Base-by-base conservation (phyloP, 2,888 invertebrate genomes). In the Iphiclides podalirius region DNA sequence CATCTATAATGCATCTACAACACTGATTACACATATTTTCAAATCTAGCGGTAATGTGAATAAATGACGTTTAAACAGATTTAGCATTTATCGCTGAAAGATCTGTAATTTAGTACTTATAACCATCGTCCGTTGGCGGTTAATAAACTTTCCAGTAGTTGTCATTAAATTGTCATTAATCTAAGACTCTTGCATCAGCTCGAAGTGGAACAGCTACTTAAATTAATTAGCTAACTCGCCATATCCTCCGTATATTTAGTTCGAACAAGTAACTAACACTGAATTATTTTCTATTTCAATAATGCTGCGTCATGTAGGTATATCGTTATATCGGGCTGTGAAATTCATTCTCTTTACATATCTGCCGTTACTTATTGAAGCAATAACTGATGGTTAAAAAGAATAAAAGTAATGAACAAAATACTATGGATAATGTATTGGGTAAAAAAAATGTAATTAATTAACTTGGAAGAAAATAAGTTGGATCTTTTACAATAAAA, bases 1-100 rank as follows among this genome's bases (percentile, higher is more conserved):
- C 62, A 72, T 60, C 70, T 74, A 78, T 66, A 66, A 77, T 72
- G 66, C 73, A 69, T 60, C 79, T 82, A 84, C 79, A 65, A 84
- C 82, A 83, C 61, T 71, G 69, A 84, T 69, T 73, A 79, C 64
- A 77, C 63, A 64, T 66, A 74, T 62, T 57, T 60, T 57, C 62
- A 60, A 67, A 66, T 61, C 64, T 73, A 61, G 60, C 54, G 58
- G 61, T 67, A 37, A 31, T 9, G 16, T 31, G n/a, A 17, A 16
- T 17, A 45, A 28, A 31, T 31, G 12, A 15, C 16, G 7, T 16
- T 36, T 11, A 14, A 35, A 52, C 6, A 26, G 14, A n/a, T 36
- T 9, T 34, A 13, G 13, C 26, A 26, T 23, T 11, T 13, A 26
- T 23, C 4, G 26, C 26, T 26, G 9, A 1, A 6, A 6, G 6